These are phyloP conservation scores for Pristionchus japonicus DNA, from an alignment of 2,888 invertebrate genomes.

Conservation along the genomic window DNA sequence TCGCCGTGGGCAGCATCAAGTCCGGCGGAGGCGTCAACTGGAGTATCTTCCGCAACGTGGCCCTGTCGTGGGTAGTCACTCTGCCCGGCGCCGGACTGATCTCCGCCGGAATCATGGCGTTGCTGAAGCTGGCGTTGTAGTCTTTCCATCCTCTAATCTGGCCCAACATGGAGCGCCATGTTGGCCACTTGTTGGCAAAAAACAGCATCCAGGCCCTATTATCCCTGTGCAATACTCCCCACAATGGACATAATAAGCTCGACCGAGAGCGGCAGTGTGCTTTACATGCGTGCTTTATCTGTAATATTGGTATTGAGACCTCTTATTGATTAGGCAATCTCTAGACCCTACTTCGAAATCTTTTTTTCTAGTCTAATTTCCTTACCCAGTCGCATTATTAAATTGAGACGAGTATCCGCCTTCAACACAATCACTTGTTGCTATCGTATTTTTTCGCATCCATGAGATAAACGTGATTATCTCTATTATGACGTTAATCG, in stretches of 20 bases:
- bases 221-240: neutral
- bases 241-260: neutral
- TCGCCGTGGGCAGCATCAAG: slow-evolving; percentile 90
- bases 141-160: neutral
- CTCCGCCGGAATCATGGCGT: slow-evolving; percentile 1
- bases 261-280: neutral
- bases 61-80: slow-evolving; percentile 89
- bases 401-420: neutral
- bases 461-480: slow-evolving; percentile 8
- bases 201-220: too few relatives aligned
- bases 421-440: neutral
- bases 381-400: neutral
- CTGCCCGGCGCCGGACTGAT: slow-evolving; percentile 82
- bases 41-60: slow-evolving; percentile 85
- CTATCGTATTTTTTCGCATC: neutral
- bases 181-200: neutral
- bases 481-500: neutral
- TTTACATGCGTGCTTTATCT: neutral
- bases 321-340: neutral
- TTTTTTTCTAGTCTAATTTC: too few relatives aligned
- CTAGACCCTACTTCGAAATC: neutral
- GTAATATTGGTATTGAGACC: neutral
- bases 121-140: slow-evolving; percentile 3
- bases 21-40: slow-evolving; percentile 79
- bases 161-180: neutral